Conservation (phyloP, 35 echinoderm and acorn worm genomes). For the Stichopus chloronotus region DNA sequence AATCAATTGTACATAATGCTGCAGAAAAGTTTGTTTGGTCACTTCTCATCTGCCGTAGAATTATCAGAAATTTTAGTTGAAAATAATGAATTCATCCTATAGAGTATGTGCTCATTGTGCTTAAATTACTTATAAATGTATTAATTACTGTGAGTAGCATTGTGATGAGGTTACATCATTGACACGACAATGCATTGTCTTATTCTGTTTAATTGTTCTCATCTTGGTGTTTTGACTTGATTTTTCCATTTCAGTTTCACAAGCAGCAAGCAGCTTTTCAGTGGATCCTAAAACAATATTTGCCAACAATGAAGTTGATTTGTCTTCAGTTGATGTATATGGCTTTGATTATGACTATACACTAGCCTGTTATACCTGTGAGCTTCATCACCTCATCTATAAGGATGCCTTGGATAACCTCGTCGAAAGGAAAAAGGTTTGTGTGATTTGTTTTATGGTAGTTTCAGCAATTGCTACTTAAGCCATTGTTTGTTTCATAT, state of each 20-base stretch:
- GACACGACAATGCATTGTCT: background rate
- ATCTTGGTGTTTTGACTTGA: background rate
- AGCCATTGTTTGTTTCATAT: too few relatives aligned
- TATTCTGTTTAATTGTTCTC: background rate
- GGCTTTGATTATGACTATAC: conserved; percentile 99
- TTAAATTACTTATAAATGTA: too few relatives aligned
- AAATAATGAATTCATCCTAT: too few relatives aligned
- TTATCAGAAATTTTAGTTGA: too few relatives aligned
- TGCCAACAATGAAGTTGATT: conserved; percentile 92
- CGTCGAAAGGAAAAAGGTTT: conserved; percentile 77
- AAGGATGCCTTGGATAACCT: conserved; percentile 78
- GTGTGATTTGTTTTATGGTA: too few relatives aligned
- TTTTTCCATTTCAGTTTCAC: background rate
- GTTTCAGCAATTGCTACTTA: too few relatives aligned
- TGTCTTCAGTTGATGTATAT: conserved; percentile 83
- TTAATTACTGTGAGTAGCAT: too few relatives aligned
- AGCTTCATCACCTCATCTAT: conserved; percentile 89
- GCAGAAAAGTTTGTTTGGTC: too few relatives aligned
- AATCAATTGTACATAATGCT: too few relatives aligned
- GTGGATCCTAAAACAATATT: conserved; percentile 85
- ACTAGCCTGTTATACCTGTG: conserved; percentile 86
- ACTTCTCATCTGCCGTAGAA: too few relatives aligned
- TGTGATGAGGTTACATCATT: too few relatives aligned
- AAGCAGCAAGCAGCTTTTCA: background rate
- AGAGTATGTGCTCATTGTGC: too few relatives aligned